Evolutionary conservation across 2,888 invertebrate species (phyloP).

Genomic region (Odontocolon sp.): DNA sequence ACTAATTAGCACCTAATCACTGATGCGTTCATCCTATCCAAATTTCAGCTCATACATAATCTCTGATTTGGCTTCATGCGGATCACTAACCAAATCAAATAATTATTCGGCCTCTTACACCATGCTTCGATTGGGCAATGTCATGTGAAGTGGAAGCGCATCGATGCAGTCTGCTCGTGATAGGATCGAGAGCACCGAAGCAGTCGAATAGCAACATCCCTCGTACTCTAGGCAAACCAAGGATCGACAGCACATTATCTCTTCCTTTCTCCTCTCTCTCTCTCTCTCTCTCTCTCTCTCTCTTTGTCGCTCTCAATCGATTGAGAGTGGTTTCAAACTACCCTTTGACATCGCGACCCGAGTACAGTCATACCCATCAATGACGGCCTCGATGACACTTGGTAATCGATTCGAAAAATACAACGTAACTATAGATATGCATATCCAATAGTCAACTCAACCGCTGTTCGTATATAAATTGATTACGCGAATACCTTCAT

Average conservation of each 20-base stretch:
- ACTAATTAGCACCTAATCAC: too few species aligned
- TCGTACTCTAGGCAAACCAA: neutral
- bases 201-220: slow-evolving; percentile 16
- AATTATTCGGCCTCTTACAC: neutral
- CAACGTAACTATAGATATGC: neutral
- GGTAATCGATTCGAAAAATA: slow-evolving; percentile 39
- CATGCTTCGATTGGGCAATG: neutral
- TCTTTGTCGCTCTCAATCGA: too few species aligned
- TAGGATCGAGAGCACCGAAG: slow-evolving; percentile 16
- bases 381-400: slow-evolving; percentile 26
- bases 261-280: neutral
- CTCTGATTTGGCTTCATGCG: too few species aligned
- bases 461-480: too few species aligned
- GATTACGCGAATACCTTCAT: neutral
- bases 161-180: neutral
- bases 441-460: too few species aligned
- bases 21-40: too few species aligned
- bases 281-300: neutral
- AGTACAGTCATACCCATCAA: neutral
- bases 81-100: too few species aligned
- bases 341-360: slow-evolving; percentile 28
- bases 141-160: neutral
- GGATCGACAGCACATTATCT: slow-evolving; percentile 21
- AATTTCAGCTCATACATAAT: too few species aligned
- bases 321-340: slow-evolving; percentile 18